Evolutionary conservation across 2,797 vertebrate species (phyloP), one percentile per base, ranked within the genome.

Genomic region (Caiman crocodilus): DNA sequence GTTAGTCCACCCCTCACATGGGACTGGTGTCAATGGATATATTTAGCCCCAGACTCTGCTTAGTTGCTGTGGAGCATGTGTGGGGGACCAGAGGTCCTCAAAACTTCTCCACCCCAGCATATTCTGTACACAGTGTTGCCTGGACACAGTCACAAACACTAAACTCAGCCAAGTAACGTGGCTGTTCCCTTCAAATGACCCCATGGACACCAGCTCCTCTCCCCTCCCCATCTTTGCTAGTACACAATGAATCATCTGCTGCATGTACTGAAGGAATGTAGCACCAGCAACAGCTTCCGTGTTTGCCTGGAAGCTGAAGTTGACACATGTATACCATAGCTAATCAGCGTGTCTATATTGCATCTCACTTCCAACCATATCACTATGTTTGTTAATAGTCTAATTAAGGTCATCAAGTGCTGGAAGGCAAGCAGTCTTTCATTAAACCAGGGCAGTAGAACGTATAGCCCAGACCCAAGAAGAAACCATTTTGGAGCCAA

Each of bases 11-110:
- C 61, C 25, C 20, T 79, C 79, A 25, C 73, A 73, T 20, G 25
- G 87, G 26, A 74, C 64, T 35, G 63, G 30, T n/a, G 56, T 35
- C 32, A 25, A 67, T 59, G 57, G 65, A 69, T 73, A 77, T 42
- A 84, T 83, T 91, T 84, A 82, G 84, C 0, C 84, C 57, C 79
- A 89, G 69, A 35, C 64, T 92, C 23, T 16, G 55, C 67, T 80
- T 76, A 82, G 60, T 73, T 90, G 69, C 75, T 80, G 74, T 82
- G 13, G 60, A 9, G 16, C 16, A 25, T 0, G 0, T 26, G 58
- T 64, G 15, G 0, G 6, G 4, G 28, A 1, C 5, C 5, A 59
- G 81, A 75, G 6, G 28, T 17, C 6, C 65, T 79, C 89, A 60
- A 35, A 12, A 23, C 21, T 8, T 82, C 15, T 20, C 1, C 75